Evolutionary conservation across 2,797 vertebrate species (phyloP).

Genomic region (Sebastes baramenuke): DNA sequence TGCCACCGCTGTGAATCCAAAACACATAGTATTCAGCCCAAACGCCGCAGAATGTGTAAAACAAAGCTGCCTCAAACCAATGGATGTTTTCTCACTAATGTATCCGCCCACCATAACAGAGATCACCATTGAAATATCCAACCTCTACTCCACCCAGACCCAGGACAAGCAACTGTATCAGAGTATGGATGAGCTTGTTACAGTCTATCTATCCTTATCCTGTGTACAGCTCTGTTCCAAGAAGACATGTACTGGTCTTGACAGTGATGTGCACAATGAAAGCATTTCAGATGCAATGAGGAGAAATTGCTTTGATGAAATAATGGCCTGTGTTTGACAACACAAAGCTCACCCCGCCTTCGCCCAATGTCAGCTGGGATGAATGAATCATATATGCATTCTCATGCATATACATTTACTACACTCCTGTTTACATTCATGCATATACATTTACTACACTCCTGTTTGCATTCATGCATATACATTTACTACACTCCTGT

Average conservation of each 20-base stretch:
- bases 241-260: background rate
- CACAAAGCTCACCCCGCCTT: background rate
- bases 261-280: background rate
- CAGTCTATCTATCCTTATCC: background rate
- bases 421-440: too few species aligned
- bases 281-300: background rate
- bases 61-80: background rate
- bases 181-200: slow-evolving; percentile 9
- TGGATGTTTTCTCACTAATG: background rate
- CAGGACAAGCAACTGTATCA: background rate
- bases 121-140: background rate
- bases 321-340: slow-evolving; percentile 6
- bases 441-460: too few species aligned
- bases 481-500: too few species aligned
- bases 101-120: background rate
- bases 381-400: too few species aligned
- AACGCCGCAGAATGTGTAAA: slow-evolving; percentile 6
- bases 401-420: too few species aligned
- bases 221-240: background rate
- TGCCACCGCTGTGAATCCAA: background rate
- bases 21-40: background rate
- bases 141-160: background rate
- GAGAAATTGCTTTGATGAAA: slow-evolving; percentile 1
- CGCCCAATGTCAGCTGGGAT: too few species aligned
- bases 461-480: too few species aligned